Percentiles rank a stretch among this genome's conserved stretches.
phyloP scores from a whole-genome alignment of 2,797 vertebrate genomes.

The Aldrovandia affinis region DNA sequence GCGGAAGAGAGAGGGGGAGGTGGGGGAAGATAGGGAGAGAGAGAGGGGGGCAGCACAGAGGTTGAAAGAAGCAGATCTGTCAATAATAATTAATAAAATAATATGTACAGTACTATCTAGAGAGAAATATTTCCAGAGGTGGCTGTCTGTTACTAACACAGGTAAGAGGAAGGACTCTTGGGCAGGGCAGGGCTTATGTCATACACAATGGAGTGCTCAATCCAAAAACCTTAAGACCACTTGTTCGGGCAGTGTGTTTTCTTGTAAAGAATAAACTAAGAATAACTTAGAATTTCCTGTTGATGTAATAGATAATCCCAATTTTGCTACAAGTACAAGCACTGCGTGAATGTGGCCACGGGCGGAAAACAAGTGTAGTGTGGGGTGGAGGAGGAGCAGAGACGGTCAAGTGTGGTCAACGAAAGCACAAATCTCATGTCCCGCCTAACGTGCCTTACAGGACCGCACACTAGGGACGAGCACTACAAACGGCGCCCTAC shows the following conservation, averaged over 20 bases:
- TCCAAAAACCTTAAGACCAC: too few species aligned
- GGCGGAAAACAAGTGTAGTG: background rate
- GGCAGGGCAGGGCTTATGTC: background rate
- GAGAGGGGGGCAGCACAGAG: background rate
- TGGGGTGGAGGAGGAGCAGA: background rate
- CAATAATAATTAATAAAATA: background rate
- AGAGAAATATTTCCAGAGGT: background rate
- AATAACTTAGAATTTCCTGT: too few species aligned
- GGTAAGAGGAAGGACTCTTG: background rate
- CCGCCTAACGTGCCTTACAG: background rate
- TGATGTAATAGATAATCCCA: too few species aligned
- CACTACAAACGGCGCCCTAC: background rate
- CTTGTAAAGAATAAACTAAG: too few species aligned
- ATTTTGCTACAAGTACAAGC: background rate
- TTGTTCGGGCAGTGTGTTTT: too few species aligned
- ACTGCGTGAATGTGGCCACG: background rate
- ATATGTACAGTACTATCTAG: background rate
- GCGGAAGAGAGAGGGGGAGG: background rate
- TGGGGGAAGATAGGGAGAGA: conserved; percentile 8
- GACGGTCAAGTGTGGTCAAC: background rate
- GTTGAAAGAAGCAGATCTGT: background rate
- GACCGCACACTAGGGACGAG: background rate
- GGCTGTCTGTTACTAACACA: too few species aligned
- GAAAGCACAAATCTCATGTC: background rate
- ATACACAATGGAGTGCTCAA: background rate